A percentile compares a stretch with the other conserved stretches of the same genome.
These are phyloP conservation scores for Liasis olivaceus DNA, from an alignment of 2,797 vertebrate genomes.

Conservation along the genomic window DNA sequence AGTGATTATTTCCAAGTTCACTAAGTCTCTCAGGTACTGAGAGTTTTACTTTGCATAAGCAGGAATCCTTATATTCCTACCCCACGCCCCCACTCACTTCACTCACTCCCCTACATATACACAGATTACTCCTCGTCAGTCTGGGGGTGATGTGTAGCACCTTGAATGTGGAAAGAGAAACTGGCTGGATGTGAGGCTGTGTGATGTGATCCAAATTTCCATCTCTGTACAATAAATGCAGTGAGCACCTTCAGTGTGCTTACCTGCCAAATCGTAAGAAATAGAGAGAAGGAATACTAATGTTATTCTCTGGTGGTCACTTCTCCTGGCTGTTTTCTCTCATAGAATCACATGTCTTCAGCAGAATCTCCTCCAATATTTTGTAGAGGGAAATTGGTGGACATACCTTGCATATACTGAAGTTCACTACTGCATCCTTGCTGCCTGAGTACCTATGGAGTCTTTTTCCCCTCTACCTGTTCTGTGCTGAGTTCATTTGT, in stretches of 20 bases:
- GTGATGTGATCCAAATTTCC: slow-evolving; percentile 56
- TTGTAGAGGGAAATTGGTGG: neutral
- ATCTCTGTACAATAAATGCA: slow-evolving; percentile 54
- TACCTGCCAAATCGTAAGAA: slow-evolving; percentile 53
- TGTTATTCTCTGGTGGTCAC: slow-evolving; percentile 20
- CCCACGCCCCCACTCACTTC: neutral
- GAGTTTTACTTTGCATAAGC: slow-evolving; percentile 55
- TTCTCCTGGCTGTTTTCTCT: slow-evolving; percentile 11
- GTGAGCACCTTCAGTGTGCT: slow-evolving; percentile 18
- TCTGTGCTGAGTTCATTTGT: neutral
- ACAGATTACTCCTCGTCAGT: slow-evolving; percentile 7
- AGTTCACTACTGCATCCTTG: neutral
- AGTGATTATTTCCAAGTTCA: slow-evolving; percentile 42
- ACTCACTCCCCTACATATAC: neutral
- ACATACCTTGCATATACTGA: neutral
- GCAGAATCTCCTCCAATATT: neutral
- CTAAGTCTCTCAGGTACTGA: slow-evolving; percentile 51
- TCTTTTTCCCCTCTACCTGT: neutral
- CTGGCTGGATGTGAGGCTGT: slow-evolving; percentile 55
- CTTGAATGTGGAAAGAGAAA: slow-evolving; percentile 68
- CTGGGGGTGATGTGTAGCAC: slow-evolving; percentile 59
- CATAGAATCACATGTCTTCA: neutral
- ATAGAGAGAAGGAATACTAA: slow-evolving; percentile 40
- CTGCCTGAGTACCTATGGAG: neutral
- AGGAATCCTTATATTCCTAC: slow-evolving; percentile 53